Evolutionary conservation across 2,113 vertebrate species (phyloP), one percentile per base, ranked within the genome.

Genomic region (Perca fluviatilis): DNA sequence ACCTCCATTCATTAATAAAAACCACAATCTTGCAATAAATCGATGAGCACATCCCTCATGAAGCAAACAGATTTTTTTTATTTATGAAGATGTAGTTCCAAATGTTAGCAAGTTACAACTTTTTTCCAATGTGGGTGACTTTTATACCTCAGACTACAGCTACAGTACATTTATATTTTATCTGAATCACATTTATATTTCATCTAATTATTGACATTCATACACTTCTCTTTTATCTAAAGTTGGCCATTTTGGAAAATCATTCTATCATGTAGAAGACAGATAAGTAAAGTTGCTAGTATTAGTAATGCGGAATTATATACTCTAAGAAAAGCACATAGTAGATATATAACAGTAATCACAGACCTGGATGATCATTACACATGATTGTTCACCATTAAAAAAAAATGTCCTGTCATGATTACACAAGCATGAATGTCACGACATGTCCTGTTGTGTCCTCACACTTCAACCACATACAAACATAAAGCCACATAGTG

Each of bases 21-120:
- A 25, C 9, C 23, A 33, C 30, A 50, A 61, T 49, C 46, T 30
- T 14, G 56, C 43, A n/a, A 30, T n/a, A 50, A 74, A 74, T 61
- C 6, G 15, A 7, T 74, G 46, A 74, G 12, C 40, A 15, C 33
- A 33, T 33, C 33, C 33, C 33, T 33, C 23, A 58, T 27, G 36
- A 74, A 36, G 46, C 71, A 74, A 74, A 50, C 23, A 33, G 13
- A 14, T 33, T 74, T 18, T 61, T 61, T 74, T 50, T 18, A 53
- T 53, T 53, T 36, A 23, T 63, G 5, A 50, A 33, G 19, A 8
- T n/a, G 0, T 61, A 16, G 9, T 46, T 54, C 10, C 16, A 56
- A 27, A 27, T 72, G 43, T 71, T 46, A 57, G 18, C 19, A 43
- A 23, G 12, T 46, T 1, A 5, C 23, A 50, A 11, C 10, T 19